Base-by-base conservation (phyloP, 2,888 invertebrate genomes). In the Odontomyia ornata region DNA sequence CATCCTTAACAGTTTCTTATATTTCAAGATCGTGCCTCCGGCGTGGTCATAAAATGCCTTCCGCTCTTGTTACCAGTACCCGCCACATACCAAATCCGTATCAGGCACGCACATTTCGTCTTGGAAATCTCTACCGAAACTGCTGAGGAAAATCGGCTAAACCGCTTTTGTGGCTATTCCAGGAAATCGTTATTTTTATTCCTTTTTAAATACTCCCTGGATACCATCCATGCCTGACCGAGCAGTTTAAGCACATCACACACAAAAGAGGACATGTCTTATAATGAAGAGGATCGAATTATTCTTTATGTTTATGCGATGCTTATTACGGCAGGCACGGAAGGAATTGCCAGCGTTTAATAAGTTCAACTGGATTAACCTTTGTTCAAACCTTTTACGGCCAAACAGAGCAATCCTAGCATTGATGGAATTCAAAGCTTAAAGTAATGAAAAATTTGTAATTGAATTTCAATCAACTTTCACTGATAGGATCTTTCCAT, bases 31-130 rank as follows among this genome's bases (percentile, higher is more conserved):
- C 76, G 67, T 76, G 76, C 76, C 52, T 64, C 21, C 52, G 30
- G 27, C 30, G n/a, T 28, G 47, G 56, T 67, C 76, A 65, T 76
- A 76, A 76, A 76, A 76, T 67, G 46, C 28, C 64, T 76, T 76
- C 30, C 65, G 47, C 64, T 69, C 69, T 15, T 18, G 15, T 52
- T 52, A 52, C 15, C 36, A 36, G 36, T 9, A 9, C 5, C 36
- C 36, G 36, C 36, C 3, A 36, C 36, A 36, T 5, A 5, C 36
- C 36, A 36, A 36, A 64, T 43, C 36, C 47, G 46, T 36, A 75
- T 75, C 46, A 36, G 64, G 18, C 43, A 64, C 75, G 75, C 64
- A 64, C 64, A 62, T 30, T 75, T 75, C 11, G 21, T 36, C 30
- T 30, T 27, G 23, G 11, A 28, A 27, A 30, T n/a, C 30, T 30